Base-by-base conservation (phyloP, 2,888 invertebrate genomes). In the Caenorhabditis sinica region DNA sequence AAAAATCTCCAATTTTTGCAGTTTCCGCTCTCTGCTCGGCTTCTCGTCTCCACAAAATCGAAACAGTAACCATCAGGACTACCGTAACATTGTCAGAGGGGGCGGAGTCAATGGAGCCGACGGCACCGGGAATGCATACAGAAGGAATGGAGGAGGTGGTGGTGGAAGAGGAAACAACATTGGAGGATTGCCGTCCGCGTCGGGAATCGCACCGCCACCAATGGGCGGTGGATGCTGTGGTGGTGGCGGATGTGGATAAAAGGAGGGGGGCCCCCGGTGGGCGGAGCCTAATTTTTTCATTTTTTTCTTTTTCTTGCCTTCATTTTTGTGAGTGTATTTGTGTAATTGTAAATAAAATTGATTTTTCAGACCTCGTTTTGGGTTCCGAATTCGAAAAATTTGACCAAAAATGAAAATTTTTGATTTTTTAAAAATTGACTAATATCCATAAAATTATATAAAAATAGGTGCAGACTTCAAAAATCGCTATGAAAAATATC, bases 181-280 rank as follows among this genome's bases (percentile, higher is more conserved):
- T 58, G 85, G 87, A 20, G 60, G 87, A 13, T 68, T 86, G 4
- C 71, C 83, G 15, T 36, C 25, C 2, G n/a, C 77, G 13, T 87
- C 87, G 0, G 83, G 82, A 58, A 63, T 85, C 30, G 83, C 87
- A 0, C 87, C 87, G 36, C 87, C 87, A 61, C 87, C 87, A 63
- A 87, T 87, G 87, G 61, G 87, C 51, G 87, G 87, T 25, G 87
- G 87, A 74, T 87, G 87, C 61, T 87, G 87, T 75, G 87, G 87
- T 6, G 87, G 87, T 25, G 87, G 87, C 25, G 83, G 87, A 30
- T 87, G 85, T 53, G 68, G 60, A 72, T 81, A 75, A 60, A 15
- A 11, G 23, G n/a, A 25, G 6, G 15, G 28, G 28, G 6, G n/a
- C n/a, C n/a, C n/a, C n/a, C n/a, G n/a, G n/a, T n/a, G n/a, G 15